Base-by-base conservation (phyloP, 1,140 invertebrate species). In the Magallana angulata region DNA sequence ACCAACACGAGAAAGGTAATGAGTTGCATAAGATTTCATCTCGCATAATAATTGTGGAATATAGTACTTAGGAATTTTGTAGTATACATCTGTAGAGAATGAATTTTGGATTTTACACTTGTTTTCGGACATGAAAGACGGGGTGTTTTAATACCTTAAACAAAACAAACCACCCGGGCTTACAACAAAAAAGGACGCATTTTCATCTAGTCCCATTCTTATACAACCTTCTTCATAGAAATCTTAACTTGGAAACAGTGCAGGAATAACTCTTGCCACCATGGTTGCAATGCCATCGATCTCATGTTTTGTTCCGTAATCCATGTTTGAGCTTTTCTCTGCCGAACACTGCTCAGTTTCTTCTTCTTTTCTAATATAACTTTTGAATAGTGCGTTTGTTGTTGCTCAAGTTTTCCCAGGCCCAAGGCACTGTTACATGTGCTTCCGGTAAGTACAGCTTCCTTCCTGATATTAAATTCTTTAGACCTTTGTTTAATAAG, bases 271-370 rank as follows among this genome's bases (percentile, higher is more conserved):
- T 57, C 81, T 82, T 4, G 48, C 30, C 16, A 82, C 81, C 36
- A 82, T n/a, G 7, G 48, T 82, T 11, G 81, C 81, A 57, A 82
- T 57, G 7, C 48, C 81, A 82, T 82, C 81, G 7, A 82, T 82
- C 16, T 82, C 81, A 57, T 82, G 81, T n/a, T 82, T 56, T 57
- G 81, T 14, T 18, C 56, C 56, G 14, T 82, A 82, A 8, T 82
- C 81, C 62, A 68, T 68, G n/a, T 68, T 68, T n/a, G 7, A 8
- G 12, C n/a, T 68, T 68, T 14, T 7, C 62, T 68, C 62, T n/a
- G 12, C 62, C 36, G 62, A 18, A 68, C n/a, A 68, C 18, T 68
- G 62, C 18, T n/a, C 7, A n/a, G 7, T n/a, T 14, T 7, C n/a
- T 68, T n/a, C n/a, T n/a, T 5, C 18, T 68, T 68, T 68, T 16